Evolutionary conservation across 92 coral and sea anemone genomes (phyloP).

Genomic region (Phenganax subtilis): DNA sequence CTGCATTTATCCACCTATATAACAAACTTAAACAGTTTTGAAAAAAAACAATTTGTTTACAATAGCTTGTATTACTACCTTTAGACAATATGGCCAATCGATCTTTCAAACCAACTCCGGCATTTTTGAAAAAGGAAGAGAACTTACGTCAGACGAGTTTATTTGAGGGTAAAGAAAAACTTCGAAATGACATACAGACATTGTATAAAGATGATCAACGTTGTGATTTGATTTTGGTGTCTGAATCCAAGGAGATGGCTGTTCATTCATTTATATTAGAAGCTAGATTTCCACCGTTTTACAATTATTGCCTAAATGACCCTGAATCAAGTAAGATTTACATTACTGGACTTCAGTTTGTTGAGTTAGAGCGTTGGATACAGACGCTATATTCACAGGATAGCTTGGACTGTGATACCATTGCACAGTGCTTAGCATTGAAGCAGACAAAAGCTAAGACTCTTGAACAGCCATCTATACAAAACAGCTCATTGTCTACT

Average conservation of each 20-base stretch:
- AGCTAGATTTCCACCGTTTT: constrained; percentile 29
- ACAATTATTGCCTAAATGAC: background rate
- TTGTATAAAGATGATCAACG: constrained; percentile 14
- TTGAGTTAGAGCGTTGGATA: constrained; percentile 9
- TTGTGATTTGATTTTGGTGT: constrained; percentile 3
- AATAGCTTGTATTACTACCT: no score
- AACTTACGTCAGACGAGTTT: constrained; percentile 14
- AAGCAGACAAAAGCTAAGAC: background rate
- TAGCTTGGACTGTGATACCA: background rate
- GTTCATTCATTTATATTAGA: constrained; percentile 33
- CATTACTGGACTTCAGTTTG: background rate
- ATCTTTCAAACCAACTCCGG: constrained; percentile 48
- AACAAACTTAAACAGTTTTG: no score
- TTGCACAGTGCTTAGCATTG: background rate
- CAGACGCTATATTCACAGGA: constrained; percentile 26
- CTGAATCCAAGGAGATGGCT: constrained; percentile 18
- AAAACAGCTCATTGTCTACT: background rate
- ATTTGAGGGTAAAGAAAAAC: constrained; percentile 19
- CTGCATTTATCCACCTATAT: no score
- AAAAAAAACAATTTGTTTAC: no score
- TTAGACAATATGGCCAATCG: constrained; percentile 46
- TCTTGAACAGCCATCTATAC: background rate
- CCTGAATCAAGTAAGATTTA: constrained; percentile 10
- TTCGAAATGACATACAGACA: constrained; percentile 15
- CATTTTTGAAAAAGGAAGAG: constrained; percentile 33